A percentile compares a stretch with the other conserved stretches of the same genome.
These are phyloP conservation scores for Ectropis crepuscularia DNA, from an alignment of 2,888 invertebrate species.

Conservation along the genomic window DNA sequence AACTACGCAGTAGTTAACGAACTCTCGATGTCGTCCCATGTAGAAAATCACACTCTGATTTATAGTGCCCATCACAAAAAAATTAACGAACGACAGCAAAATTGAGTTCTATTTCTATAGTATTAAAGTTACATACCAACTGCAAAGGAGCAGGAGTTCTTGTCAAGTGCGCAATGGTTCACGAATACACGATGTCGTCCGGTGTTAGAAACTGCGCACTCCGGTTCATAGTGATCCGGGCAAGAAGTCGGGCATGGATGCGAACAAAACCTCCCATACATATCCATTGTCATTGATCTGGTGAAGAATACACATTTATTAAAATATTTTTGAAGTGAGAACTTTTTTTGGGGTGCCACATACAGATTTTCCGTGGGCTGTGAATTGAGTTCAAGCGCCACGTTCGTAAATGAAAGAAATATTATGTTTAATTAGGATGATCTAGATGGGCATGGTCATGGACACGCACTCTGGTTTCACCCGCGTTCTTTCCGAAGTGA, in stretches of 20 bases:
- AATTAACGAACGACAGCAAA: slow-evolving; percentile 26
- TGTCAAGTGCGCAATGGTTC: slow-evolving; percentile 73
- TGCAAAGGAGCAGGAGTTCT: slow-evolving; percentile 60
- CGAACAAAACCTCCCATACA: slow-evolving; percentile 58
- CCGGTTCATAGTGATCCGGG: slow-evolving; percentile 68
- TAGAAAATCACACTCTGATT: too few relatives aligned
- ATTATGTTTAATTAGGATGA: too few relatives aligned
- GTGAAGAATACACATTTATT: too few relatives aligned
- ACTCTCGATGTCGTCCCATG: neutral
- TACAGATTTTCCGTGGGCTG: too few relatives aligned
- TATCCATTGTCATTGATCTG: slow-evolving; percentile 56
- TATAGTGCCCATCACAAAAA: neutral
- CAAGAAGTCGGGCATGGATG: slow-evolving; percentile 67
- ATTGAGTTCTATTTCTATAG: too few relatives aligned
- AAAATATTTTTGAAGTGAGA: too few relatives aligned
- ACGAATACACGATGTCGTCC: slow-evolving; percentile 60
- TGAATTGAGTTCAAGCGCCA: too few relatives aligned
- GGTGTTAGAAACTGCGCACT: slow-evolving; percentile 60
- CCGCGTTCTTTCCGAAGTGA: too few relatives aligned
- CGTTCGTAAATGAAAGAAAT: too few relatives aligned
- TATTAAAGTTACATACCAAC: slow-evolving; percentile 47
- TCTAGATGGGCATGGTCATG: too few relatives aligned
- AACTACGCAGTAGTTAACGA: neutral
- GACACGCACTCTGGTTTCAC: too few relatives aligned
- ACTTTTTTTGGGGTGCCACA: too few relatives aligned